Evolutionary conservation across 53 echinoderm and acorn worm genomes (phyloP).

Genomic region (Temnopleurus reevesii): DNA sequence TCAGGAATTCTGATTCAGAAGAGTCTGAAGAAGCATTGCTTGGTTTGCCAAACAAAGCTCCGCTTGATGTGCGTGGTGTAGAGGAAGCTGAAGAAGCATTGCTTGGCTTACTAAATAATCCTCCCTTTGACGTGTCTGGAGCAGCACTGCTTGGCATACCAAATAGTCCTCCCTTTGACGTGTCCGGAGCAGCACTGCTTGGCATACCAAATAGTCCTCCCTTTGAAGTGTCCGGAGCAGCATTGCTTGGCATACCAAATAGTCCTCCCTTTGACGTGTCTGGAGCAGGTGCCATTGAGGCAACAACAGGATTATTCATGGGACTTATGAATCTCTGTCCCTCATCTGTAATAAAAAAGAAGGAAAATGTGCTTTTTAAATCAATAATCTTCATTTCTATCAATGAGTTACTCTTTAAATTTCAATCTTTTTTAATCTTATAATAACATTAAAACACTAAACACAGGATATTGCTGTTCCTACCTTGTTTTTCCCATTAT

Average conservation of each 20-base stretch:
- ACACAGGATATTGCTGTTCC: no score
- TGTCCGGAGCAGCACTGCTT: neutral
- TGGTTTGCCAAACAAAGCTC: constrained; percentile 21
- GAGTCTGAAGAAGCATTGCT: neutral
- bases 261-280: neutral
- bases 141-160: neutral
- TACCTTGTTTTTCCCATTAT: no score
- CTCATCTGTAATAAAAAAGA: neutral
- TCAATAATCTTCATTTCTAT: neutral
- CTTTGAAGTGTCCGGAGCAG: neutral
- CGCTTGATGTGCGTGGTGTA: no score
- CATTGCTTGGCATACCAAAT: neutral
- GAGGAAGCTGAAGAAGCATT: neutral
- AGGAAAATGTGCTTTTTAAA: neutral
- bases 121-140: neutral
- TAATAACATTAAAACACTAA: no score
- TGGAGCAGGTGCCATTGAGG: neutral
- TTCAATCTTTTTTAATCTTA: no score
- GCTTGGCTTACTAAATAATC: constrained; percentile 31
- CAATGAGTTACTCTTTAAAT: neutral
- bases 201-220: constrained; percentile 3
- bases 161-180: neutral
- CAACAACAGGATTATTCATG: constrained; percentile 37
- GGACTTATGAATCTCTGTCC: constrained; percentile 42
- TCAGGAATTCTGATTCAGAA: neutral